These are phyloP conservation scores for Tinea semifulvella DNA, from an alignment of 2,888 invertebrate species.

Conservation along the genomic window DNA sequence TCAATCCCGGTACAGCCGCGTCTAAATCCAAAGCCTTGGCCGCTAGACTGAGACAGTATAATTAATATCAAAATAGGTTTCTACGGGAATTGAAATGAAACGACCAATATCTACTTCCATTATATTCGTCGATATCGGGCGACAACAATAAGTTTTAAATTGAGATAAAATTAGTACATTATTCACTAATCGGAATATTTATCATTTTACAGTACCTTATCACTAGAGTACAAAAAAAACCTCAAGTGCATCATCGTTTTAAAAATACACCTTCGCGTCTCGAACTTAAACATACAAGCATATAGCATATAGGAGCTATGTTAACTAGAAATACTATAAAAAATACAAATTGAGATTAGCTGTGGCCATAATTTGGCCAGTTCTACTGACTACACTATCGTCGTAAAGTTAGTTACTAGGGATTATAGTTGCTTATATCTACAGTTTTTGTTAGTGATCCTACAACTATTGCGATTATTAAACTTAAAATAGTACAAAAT, in stretches of 20 bases:
- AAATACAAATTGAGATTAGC: not conserved
- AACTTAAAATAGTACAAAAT: constrained; percentile 30
- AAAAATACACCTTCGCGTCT: not conserved
- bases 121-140: not conserved
- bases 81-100: not conserved
- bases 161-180: not conserved
- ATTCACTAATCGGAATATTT: not conserved
- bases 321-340: not conserved
- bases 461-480: not conserved
- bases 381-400: too few species aligned
- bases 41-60: too few species aligned
- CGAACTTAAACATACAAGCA: not conserved
- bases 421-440: not conserved
- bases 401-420: not conserved
- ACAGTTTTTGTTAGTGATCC: not conserved
- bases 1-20: too few species aligned
- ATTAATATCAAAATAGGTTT: not conserved
- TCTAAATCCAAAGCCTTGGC: too few species aligned
- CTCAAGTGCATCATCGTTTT: not conserved
- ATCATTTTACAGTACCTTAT: not conserved
- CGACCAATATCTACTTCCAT: constrained; percentile 1
- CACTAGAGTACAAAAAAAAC: not conserved
- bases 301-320: not conserved
- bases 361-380: too few species aligned
- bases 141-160: not conserved